These are phyloP conservation scores for Diorhabda sublineata DNA, from an alignment of 1,140 invertebrate species.

Conservation along the genomic window DNA sequence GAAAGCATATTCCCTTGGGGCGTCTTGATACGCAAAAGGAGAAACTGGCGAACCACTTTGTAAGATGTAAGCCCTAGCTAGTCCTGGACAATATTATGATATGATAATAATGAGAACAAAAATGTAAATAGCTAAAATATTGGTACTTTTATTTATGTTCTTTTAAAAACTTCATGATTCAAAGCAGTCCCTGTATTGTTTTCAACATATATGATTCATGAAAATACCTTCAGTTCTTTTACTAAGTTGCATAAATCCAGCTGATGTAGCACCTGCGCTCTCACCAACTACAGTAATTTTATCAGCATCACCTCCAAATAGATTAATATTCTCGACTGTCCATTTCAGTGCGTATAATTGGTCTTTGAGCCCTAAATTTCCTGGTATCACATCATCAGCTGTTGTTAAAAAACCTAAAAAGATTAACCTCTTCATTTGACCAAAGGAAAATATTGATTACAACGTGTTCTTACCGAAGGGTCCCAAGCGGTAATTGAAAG, in stretches of 20 bases:
- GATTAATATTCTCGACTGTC: conserved; percentile 14
- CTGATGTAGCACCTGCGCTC: conserved; percentile 18
- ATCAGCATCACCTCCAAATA: conserved; percentile 15
- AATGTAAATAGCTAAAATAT: too few species aligned
- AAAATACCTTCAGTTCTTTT: conserved; percentile 3
- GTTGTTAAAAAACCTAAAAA: conserved; percentile 19
- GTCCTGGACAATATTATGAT: too few species aligned
- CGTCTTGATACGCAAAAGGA: background rate
- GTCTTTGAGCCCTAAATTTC: conserved; percentile 17
- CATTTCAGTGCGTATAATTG: conserved; percentile 14
- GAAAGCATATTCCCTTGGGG: conserved; percentile 7
- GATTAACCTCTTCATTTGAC: background rate
- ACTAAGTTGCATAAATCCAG: conserved; percentile 10
- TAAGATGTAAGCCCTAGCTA: background rate
- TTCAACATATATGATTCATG: too few species aligned
- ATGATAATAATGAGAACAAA: too few species aligned
- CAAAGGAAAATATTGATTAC: background rate
- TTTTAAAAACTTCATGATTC: too few species aligned
- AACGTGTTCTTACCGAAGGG: conserved; percentile 22
- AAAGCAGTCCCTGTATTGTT: too few species aligned
- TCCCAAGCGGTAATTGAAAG: conserved; percentile 23
- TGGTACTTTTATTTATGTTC: too few species aligned
- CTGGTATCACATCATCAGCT: conserved; percentile 13
- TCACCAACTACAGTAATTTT: conserved; percentile 19
- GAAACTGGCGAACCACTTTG: conserved; percentile 13